Evolutionary conservation across 2,888 invertebrate species (phyloP).

Genomic region (Leptinotarsa rubiginosa): DNA sequence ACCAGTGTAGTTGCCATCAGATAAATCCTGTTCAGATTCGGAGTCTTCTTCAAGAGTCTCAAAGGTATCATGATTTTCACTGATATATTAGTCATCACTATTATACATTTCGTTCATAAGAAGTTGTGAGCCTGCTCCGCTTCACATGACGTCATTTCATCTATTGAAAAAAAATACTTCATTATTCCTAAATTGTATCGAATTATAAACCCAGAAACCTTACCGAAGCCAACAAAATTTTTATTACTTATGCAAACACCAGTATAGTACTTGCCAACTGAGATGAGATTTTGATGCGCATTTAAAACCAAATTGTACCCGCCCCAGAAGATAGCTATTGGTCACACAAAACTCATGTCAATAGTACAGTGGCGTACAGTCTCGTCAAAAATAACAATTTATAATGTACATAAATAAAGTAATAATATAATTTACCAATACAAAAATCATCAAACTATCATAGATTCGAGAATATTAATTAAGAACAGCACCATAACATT

Average conservation of each 20-base stretch:
- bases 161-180: not conserved
- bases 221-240: constrained; percentile 14
- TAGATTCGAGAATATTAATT: too few species aligned
- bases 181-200: constrained; percentile 18
- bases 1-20: not conserved
- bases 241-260: not conserved
- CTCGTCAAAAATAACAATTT: too few species aligned
- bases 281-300: too few species aligned
- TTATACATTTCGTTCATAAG: constrained; percentile 5
- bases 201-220: constrained; percentile 16
- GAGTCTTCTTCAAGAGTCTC: constrained; percentile 5
- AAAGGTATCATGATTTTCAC: constrained; percentile 1
- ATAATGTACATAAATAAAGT: too few species aligned
- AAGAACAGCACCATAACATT: too few species aligned
- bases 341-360: too few species aligned
- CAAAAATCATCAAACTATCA: too few species aligned
- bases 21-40: constrained; percentile 15
- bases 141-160: constrained; percentile 14
- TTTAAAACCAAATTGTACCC: too few species aligned
- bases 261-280: too few species aligned
- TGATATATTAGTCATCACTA: constrained; percentile 17
- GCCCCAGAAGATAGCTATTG: too few species aligned
- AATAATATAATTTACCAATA: too few species aligned
- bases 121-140: not conserved
- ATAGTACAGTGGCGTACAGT: too few species aligned